A percentile compares a stretch with the other conserved stretches of the same genome.
phyloP scores from a whole-genome alignment of 1,140 invertebrate species.

The Drosophila seguyi region DNA sequence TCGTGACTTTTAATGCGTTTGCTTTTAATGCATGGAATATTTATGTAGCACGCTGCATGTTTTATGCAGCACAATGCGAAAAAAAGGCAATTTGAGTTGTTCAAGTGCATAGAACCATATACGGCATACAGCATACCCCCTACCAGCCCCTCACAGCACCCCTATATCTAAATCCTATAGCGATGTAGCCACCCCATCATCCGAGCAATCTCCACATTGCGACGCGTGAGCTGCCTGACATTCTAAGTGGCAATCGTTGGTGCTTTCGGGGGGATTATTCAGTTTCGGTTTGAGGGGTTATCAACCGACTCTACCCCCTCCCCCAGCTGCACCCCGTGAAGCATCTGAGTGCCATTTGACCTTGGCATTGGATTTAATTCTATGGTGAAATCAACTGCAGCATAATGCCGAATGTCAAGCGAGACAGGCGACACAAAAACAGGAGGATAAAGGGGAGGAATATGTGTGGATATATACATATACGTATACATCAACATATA shows the following conservation, averaged over 20 bases:
- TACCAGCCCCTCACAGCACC: constrained; percentile 14
- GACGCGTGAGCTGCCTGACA: constrained; percentile 76
- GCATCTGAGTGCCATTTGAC: constrained; percentile 67
- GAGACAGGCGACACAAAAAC: not conserved
- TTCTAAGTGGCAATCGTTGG: constrained; percentile 56
- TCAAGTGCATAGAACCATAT: constrained; percentile 75
- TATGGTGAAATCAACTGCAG: constrained; percentile 72
- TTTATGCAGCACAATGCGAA: constrained; percentile 62
- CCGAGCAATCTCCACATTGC: constrained; percentile 33
- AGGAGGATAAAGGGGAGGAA: not conserved
- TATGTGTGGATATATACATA: not conserved
- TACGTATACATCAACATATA: too few species aligned
- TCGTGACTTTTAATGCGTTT: constrained; percentile 68
- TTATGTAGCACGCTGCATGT: constrained; percentile 68
- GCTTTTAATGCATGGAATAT: constrained; percentile 71
- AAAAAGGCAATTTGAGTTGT: constrained; percentile 66
- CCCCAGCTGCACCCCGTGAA: not conserved
- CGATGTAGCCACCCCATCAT: constrained; percentile 11
- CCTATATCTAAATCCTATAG: constrained; percentile 6
- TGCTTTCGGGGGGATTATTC: not conserved
- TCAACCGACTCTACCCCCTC: not conserved
- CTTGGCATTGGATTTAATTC: constrained; percentile 82
- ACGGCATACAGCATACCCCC: constrained; percentile 42
- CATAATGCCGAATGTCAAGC: constrained; percentile 54
- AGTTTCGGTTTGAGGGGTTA: constrained; percentile 4